Base-by-base conservation (phyloP, 2,888 invertebrate species). In the Prosopocoilus inquinatus region DNA sequence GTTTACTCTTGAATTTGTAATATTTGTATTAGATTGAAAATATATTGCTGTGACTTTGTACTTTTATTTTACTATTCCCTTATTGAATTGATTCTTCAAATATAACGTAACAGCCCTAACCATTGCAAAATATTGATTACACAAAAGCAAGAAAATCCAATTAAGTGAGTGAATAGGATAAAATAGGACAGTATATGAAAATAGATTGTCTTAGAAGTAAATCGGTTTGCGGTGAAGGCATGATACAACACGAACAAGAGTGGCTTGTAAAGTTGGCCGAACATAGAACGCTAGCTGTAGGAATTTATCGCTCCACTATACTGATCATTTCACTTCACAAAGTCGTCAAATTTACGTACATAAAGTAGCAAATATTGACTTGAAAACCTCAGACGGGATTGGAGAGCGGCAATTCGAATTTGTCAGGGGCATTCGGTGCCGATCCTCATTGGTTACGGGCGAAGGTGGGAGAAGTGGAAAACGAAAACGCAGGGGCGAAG, bases 361-460 rank as follows among this genome's bases (percentile, higher is more conserved):
- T 72, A 74, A 75, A 75, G 72, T 71, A 70, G 69, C 75, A 74
- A 76, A 75, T 76, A 76, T 76, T 68, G 76, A 76, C 75, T 76
- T 72, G 75, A 75, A 75, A 75, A 75, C 73, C 74, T 74, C 74
- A 66, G 71, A 70, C 71, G 71, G 69, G 73, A 76, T 76, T 76
- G 75, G 75, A 72, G 73, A 71, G 68, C 68, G 67, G 71, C 71
- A 68, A 68, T 70, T 64, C 65, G 64, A 61, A 65, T 63, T 65
- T 61, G 67, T 63, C 63, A 65, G 66, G 68, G 70, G 68, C 68
- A 65, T 64, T 66, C 64, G 64, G 61, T 60, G 60, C 44, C 55
- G 63, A 57, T 59, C 56, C 58, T 61, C 64, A 69, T 70, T 69
- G 41, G 52, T 48, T 50, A 48, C 49, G 33, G 50, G 41, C 47